Evolutionary conservation across 2,797 vertebrate genomes (phyloP).

Genomic region (Cyclopterus lumpus): DNA sequence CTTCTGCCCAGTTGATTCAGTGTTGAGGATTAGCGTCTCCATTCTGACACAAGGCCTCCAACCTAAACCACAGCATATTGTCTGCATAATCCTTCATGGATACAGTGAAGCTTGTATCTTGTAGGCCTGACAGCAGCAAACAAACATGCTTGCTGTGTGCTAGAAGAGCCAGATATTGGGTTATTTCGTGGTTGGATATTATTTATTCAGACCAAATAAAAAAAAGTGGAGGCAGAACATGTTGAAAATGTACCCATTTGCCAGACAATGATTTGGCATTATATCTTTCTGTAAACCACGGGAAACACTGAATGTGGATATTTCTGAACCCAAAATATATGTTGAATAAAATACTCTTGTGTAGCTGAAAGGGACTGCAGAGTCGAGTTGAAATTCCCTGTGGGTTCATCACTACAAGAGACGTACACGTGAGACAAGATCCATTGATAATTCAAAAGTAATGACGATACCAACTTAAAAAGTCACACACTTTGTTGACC

Average conservation of each 20-base stretch:
- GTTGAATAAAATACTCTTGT: not conserved
- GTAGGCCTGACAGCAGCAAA: slow-evolving; percentile 3
- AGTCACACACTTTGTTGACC: not conserved
- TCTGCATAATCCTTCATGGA: not conserved
- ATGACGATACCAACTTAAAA: not conserved
- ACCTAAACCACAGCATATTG: not conserved
- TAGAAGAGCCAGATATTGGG: not conserved
- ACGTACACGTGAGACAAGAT: not conserved
- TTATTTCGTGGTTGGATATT: not conserved
- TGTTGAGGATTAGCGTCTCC: not conserved
- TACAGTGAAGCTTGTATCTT: not conserved
- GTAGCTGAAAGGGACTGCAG: not conserved
- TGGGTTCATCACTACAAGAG: not conserved
- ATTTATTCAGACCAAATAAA: slow-evolving; percentile 23
- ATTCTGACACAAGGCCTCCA: not conserved
- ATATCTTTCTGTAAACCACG: not conserved
- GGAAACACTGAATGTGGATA: not conserved
- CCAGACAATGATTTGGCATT: not conserved
- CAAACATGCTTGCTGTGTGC: not conserved
- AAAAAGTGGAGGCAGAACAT: slow-evolving; percentile 6
- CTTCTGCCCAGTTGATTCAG: not conserved
- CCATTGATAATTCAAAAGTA: not conserved
- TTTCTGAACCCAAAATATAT: not conserved
- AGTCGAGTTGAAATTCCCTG: not conserved
- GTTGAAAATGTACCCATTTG: not conserved